A percentile compares a stretch with the other conserved stretches of the same genome.
Conservation (phyloP, 2,888 invertebrate species). For the Andrena minutula region DNA sequence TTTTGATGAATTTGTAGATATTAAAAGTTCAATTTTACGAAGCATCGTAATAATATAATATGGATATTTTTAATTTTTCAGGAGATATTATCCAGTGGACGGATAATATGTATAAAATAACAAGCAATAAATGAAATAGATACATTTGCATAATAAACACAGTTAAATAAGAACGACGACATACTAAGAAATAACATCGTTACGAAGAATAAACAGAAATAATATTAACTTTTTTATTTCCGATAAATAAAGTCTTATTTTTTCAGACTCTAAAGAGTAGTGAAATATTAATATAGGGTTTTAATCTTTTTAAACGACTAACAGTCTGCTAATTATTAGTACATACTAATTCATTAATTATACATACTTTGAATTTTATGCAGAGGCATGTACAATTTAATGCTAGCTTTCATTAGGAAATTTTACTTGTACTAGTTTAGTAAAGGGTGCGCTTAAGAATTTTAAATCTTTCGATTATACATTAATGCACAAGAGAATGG, state of each 20-base stretch:
- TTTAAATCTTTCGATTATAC: constrained; percentile 21
- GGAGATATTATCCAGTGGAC: constrained; percentile 64
- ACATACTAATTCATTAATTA: background rate
- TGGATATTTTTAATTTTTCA: constrained; percentile 65
- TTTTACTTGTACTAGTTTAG: constrained; percentile 10
- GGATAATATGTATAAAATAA: constrained; percentile 57
- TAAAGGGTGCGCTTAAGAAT: background rate
- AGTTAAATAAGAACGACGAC: constrained; percentile 24
- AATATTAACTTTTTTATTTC: constrained; percentile 30
- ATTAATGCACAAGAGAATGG: background rate
- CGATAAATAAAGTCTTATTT: constrained; percentile 13
- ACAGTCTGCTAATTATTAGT: background rate
- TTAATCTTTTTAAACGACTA: constrained; percentile 2
- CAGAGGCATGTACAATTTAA: constrained; percentile 5
- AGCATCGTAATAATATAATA: constrained; percentile 24
- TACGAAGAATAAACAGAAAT: constrained; percentile 19
- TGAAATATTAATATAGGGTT: constrained; percentile 18
- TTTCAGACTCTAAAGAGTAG: constrained; percentile 14
- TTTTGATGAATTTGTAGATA: constrained; percentile 2
- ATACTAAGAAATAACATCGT: constrained; percentile 29
- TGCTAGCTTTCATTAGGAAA: constrained; percentile 24
- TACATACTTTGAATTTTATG: constrained; percentile 7
- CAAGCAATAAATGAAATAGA: constrained; percentile 37
- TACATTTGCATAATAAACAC: constrained; percentile 47
- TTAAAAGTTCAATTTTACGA: background rate